These are phyloP conservation scores for Machimus rusticus DNA, from an alignment of 2,888 invertebrate species.

Conservation along the genomic window DNA sequence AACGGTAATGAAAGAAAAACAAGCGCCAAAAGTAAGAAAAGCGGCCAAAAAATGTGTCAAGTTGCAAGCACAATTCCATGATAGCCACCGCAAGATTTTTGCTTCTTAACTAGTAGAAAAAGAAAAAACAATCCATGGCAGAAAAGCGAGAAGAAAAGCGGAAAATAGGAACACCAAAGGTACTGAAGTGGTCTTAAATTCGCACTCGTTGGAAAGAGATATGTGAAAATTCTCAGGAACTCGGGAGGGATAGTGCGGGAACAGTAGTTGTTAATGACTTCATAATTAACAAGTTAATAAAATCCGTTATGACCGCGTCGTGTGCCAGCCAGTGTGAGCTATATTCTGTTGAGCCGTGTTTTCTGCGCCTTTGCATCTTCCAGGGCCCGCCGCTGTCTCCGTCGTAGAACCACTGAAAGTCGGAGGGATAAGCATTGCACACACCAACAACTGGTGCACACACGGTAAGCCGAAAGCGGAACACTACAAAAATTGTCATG, in stretches of 20 bases:
- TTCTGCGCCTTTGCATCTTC: neutral
- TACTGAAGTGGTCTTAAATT: neutral
- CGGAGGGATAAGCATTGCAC: neutral
- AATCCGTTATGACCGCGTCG: slow-evolving; percentile 43
- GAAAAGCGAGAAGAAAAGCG: slow-evolving; percentile 1
- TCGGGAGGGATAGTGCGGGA: neutral
- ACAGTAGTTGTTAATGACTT: slow-evolving; percentile 49
- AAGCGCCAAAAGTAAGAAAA: neutral
- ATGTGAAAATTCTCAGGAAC: neutral
- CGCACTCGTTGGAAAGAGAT: neutral
- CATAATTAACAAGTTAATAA: slow-evolving; percentile 52
- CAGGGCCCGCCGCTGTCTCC: neutral
- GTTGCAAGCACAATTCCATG: slow-evolving; percentile 10
- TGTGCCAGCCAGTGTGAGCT: neutral
- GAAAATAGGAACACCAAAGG: neutral
- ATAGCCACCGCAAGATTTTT: neutral
- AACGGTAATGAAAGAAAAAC: neutral
- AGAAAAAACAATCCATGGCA: neutral
- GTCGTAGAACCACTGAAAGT: neutral
- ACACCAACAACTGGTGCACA: neutral
- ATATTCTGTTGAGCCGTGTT: neutral
- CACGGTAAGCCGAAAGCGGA: neutral
- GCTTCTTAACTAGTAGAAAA: neutral
- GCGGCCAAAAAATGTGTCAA: slow-evolving; percentile 1
- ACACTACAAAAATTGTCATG: neutral